phyloP scores from a whole-genome alignment of 2,888 invertebrate species.

The Tiphia femorata region DNA sequence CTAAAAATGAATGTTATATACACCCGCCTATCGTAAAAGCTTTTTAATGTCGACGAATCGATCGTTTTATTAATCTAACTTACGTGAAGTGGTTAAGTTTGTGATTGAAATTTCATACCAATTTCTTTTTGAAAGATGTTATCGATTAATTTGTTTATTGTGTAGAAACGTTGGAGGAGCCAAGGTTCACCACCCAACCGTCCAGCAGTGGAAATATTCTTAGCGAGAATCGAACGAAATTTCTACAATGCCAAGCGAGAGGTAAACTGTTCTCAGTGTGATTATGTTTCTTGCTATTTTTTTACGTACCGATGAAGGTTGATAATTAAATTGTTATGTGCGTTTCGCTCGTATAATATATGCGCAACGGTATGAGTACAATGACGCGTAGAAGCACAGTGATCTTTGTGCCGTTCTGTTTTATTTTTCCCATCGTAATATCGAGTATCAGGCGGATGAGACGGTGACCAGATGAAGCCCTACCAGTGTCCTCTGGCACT shows the following conservation, averaged over 20 bases:
- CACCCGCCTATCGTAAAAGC: no score
- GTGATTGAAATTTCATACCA: not conserved
- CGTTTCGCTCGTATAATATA: no score
- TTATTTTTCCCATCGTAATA: no score
- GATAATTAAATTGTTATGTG: no score
- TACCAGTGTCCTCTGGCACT: conserved; percentile 36
- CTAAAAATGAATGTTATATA: no score
- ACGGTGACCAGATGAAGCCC: conserved; percentile 60
- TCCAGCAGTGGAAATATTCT: conserved; percentile 89
- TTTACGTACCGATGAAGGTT: not conserved
- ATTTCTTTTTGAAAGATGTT: conserved; percentile 3
- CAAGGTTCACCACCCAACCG: conserved; percentile 88
- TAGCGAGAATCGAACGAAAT: conserved; percentile 89
- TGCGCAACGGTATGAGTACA: no score
- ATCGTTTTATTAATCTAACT: conserved; percentile 1
- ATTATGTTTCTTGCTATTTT: no score
- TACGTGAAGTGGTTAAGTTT: not conserved
- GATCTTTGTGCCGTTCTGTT: no score
- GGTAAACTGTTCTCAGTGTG: no score
- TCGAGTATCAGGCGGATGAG: conserved; percentile 57
- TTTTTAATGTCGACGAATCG: no score
- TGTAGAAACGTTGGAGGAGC: conserved; percentile 81
- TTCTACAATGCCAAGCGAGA: conserved; percentile 91
- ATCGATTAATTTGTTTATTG: conserved; percentile 55
- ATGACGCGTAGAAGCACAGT: no score